Evolutionary conservation across 92 coral and sea anemone species (phyloP).

Genomic region (Siderastrea siderea): DNA sequence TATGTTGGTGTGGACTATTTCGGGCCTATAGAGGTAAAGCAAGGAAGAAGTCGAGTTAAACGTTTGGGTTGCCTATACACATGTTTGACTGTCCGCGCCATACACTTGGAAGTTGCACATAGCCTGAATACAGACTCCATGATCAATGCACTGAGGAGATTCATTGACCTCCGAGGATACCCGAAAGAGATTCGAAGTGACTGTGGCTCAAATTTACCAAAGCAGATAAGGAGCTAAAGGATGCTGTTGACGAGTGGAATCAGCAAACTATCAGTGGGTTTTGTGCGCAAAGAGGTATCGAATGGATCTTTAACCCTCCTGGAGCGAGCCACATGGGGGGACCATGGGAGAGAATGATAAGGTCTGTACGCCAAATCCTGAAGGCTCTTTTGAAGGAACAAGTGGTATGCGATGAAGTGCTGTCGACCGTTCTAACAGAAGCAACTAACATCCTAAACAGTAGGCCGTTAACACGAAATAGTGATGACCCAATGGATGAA

Average conservation of each 20-base stretch:
- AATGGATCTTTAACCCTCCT: slow-evolving; percentile 59
- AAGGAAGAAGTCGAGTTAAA: slow-evolving; percentile 51
- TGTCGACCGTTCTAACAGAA: slow-evolving; percentile 68
- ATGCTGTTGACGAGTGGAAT: slow-evolving; percentile 64
- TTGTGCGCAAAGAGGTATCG: slow-evolving; percentile 27
- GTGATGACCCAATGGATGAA: slow-evolving; percentile 57
- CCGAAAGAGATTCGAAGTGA: slow-evolving; percentile 72
- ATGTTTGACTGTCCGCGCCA: slow-evolving; percentile 60
- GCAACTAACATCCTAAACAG: slow-evolving; percentile 62
- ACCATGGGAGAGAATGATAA: slow-evolving; percentile 59
- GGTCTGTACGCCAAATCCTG: slow-evolving; percentile 52
- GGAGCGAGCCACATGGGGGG: slow-evolving; percentile 59
- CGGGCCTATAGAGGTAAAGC: slow-evolving; percentile 66
- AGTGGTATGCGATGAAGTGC: slow-evolving; percentile 58
- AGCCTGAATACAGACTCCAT: slow-evolving; percentile 63
- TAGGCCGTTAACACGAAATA: slow-evolving; percentile 63
- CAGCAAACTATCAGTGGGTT: slow-evolving; percentile 28
- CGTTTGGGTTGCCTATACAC: slow-evolving; percentile 75
- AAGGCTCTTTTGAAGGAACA: slow-evolving; percentile 60
- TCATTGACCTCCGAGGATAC: slow-evolving; percentile 66
- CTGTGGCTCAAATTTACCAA: slow-evolving; percentile 67
- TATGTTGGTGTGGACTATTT: slow-evolving; percentile 70
- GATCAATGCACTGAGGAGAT: slow-evolving; percentile 73
- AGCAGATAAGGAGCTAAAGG: slow-evolving; percentile 63
- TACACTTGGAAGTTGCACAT: slow-evolving; percentile 69